phyloP scores from a whole-genome alignment of 2,113 vertebrate species.

The Trinectes maculatus region DNA sequence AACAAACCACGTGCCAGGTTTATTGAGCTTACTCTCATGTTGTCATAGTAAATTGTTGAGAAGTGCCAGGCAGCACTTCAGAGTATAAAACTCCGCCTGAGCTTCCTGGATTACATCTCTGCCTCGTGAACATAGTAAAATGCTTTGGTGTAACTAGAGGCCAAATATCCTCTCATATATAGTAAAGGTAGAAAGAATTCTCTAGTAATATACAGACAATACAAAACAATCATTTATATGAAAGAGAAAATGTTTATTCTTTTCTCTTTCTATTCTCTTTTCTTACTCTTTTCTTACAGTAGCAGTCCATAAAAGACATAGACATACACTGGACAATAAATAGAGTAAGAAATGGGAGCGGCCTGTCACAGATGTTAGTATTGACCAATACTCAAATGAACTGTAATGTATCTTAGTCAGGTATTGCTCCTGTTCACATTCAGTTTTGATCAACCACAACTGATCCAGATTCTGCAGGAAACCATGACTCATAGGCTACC shows the following conservation, averaged over 20 bases:
- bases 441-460: too few species aligned
- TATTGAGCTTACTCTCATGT: neutral
- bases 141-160: neutral
- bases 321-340: neutral
- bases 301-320: neutral
- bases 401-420: neutral
- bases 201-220: neutral
- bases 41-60: constrained; percentile 1
- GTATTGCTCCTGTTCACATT: too few species aligned
- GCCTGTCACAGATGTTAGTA: neutral
- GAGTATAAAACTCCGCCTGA: neutral
- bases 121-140: neutral
- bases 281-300: neutral
- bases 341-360: neutral
- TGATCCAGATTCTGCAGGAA: too few species aligned
- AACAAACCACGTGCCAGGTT: neutral
- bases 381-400: neutral
- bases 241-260: neutral
- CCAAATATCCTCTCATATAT: neutral
- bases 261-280: neutral
- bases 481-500: neutral
- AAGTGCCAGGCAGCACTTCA: neutral
- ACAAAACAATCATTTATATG: neutral
- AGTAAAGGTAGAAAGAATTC: neutral
- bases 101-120: neutral